phyloP scores from a whole-genome alignment of 2,888 invertebrate genomes.

The Dichetophora obliterata region DNA sequence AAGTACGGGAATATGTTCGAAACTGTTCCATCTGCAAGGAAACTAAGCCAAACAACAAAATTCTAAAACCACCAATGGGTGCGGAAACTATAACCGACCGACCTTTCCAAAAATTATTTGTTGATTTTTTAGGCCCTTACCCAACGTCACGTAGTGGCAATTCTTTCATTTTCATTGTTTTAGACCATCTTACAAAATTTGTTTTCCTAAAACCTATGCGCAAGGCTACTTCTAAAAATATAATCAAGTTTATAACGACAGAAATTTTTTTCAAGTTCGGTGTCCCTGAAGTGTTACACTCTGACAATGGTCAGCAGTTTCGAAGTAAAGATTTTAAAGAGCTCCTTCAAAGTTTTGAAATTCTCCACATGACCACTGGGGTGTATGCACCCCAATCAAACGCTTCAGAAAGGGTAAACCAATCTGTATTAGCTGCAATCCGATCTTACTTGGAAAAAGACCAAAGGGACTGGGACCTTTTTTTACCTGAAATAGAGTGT shows the following conservation, averaged over 20 bases:
- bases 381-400: slow-evolving; percentile 26
- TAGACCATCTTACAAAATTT: slow-evolving; percentile 19
- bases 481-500: slow-evolving; percentile 21
- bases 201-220: not conserved
- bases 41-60: slow-evolving; percentile 27
- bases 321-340: not conserved
- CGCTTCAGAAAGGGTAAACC: slow-evolving; percentile 31
- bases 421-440: slow-evolving; percentile 21
- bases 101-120: slow-evolving; percentile 28
- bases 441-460: slow-evolving; percentile 10
- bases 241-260: not conserved
- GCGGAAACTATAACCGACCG: slow-evolving; percentile 6
- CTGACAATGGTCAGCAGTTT: not conserved
- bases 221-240: slow-evolving; percentile 22
- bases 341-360: not conserved
- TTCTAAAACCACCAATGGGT: slow-evolving; percentile 39
- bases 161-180: slow-evolving; percentile 13
- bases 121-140: slow-evolving; percentile 29
- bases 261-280: not conserved
- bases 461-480: slow-evolving; percentile 5
- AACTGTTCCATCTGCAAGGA: slow-evolving; percentile 22
- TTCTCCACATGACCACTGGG: not conserved
- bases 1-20: not conserved
- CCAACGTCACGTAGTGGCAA: not conserved
- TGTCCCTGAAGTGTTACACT: not conserved